phyloP scores from a whole-genome alignment of 2,113 vertebrate genomes.

The Charadrius vociferus region DNA sequence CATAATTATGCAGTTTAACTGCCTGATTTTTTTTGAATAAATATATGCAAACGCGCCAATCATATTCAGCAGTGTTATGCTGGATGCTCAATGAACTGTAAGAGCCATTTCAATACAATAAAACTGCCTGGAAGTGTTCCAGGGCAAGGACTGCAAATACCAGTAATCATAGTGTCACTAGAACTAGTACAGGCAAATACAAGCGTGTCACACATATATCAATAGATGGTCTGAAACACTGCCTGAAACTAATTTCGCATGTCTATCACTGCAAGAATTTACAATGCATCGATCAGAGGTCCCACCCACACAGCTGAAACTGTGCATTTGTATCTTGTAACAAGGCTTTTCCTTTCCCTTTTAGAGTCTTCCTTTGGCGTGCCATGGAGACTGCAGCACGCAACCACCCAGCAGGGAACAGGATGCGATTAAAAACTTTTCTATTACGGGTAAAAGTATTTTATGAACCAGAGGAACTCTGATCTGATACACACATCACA shows the following conservation, averaged over 20 bases:
- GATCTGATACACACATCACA: not conserved
- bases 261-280: not conserved
- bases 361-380: not conserved
- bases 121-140: conserved; percentile 78
- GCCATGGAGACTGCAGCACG: not conserved
- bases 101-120: conserved; percentile 85
- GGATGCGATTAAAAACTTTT: conserved; percentile 51
- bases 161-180: conserved; percentile 64
- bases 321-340: not conserved
- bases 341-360: not conserved
- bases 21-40: conserved; percentile 71
- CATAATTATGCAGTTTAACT: conserved; percentile 76
- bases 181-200: conserved; percentile 47
- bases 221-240: conserved; percentile 42
- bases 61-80: conserved; percentile 78
- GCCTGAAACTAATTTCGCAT: conserved; percentile 31
- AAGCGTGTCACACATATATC: not conserved
- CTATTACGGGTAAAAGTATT: conserved; percentile 38
- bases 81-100: conserved; percentile 83
- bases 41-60: conserved; percentile 77
- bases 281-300: not conserved
- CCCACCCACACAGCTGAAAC: conserved; percentile 15
- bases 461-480: not conserved
- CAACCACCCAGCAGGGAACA: not conserved
- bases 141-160: conserved; percentile 70